These are phyloP conservation scores for Patella depressa DNA, from an alignment of 2,888 invertebrate genomes.

Conservation along the genomic window DNA sequence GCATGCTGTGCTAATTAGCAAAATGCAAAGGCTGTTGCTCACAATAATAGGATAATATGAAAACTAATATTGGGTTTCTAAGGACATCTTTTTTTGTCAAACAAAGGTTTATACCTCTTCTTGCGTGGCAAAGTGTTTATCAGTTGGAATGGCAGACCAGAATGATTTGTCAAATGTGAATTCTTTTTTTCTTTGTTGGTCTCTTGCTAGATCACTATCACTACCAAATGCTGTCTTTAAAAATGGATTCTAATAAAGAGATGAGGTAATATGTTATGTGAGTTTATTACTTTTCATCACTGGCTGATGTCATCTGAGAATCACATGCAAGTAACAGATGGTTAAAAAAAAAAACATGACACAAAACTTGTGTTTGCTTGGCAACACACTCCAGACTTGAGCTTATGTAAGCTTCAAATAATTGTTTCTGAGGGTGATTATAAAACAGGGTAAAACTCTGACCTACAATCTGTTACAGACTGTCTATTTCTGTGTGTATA, in stretches of 20 bases:
- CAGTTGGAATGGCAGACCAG: slow-evolving; percentile 59
- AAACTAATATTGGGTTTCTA: too few species aligned
- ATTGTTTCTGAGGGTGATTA: too few species aligned
- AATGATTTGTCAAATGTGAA: slow-evolving; percentile 70
- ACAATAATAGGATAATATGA: too few species aligned
- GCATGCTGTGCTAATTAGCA: too few species aligned
- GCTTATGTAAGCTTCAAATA: too few species aligned
- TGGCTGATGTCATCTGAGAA: slow-evolving; percentile 12
- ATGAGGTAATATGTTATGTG: neutral
- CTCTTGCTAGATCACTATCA: slow-evolving; percentile 58
- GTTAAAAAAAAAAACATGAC: neutral
- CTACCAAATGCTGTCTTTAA: slow-evolving; percentile 36
- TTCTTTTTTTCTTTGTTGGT: slow-evolving; percentile 60
- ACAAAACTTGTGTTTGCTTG: too few species aligned
- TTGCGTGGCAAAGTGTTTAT: slow-evolving; percentile 59
- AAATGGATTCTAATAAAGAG: slow-evolving; percentile 35
- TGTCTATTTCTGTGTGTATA: too few species aligned
- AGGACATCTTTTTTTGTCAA: too few species aligned
- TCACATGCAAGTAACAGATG: neutral
- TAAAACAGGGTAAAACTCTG: too few species aligned
- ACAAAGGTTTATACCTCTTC: slow-evolving; percentile 52
- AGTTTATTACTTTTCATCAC: slow-evolving; percentile 1
- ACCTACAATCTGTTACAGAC: too few species aligned
- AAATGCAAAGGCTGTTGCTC: too few species aligned
- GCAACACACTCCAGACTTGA: too few species aligned